Evolutionary conservation across 2,888 invertebrate genomes (phyloP).

Genomic region (Zelleria hepariella): DNA sequence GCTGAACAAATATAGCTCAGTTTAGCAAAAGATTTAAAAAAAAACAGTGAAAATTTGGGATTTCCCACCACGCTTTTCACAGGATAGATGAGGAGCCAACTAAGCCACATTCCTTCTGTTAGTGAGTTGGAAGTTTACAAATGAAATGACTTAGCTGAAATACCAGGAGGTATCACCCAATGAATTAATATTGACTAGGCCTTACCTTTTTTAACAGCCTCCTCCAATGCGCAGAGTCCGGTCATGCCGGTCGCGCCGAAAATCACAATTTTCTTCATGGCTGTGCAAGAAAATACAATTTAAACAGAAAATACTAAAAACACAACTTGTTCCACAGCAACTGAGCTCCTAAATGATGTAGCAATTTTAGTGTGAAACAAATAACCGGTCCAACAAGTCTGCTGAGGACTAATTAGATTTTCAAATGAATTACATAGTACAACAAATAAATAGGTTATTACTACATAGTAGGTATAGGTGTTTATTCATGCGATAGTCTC

Average conservation of each 20-base stretch:
- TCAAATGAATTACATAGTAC: neutral
- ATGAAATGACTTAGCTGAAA: no score
- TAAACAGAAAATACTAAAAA: neutral
- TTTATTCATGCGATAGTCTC: no score
- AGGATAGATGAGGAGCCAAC: no score
- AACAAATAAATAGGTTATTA: neutral
- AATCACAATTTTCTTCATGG: slow-evolving; percentile 84
- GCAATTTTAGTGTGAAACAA: neutral
- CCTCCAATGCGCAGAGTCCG: slow-evolving; percentile 81
- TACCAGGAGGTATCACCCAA: no score
- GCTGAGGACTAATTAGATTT: neutral
- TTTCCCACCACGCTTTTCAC: no score
- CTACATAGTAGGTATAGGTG: no score
- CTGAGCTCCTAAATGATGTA: neutral
- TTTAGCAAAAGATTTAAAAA: no score
- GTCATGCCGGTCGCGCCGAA: slow-evolving; percentile 89
- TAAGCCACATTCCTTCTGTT: no score
- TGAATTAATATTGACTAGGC: neutral
- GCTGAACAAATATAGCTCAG: no score
- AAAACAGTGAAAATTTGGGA: no score
- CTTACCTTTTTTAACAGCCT: slow-evolving; percentile 84
- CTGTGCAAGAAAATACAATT: slow-evolving; percentile 13
- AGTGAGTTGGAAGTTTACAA: no score
- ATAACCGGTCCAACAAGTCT: slow-evolving; percentile 6
- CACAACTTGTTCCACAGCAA: neutral